These are phyloP conservation scores for Spongilla lacustris DNA, from an alignment of 37 sponge, comb jelly and placozoan species.

Conservation along the genomic window DNA sequence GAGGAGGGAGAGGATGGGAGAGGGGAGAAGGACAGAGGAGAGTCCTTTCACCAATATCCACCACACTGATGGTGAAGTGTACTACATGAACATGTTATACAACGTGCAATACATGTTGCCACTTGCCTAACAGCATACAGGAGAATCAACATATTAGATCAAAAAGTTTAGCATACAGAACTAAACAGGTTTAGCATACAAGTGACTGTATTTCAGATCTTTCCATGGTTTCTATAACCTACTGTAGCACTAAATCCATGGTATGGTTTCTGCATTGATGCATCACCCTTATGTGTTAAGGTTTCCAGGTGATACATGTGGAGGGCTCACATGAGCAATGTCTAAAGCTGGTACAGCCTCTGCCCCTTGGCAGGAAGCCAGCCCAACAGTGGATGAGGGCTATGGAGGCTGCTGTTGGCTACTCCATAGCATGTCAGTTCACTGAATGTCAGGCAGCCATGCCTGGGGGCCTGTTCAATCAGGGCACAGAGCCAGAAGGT, in stretches of 20 bases:
- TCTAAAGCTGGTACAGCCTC: slow-evolving; percentile 45
- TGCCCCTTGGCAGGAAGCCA: slow-evolving; percentile 52
- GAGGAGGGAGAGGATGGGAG: not conserved
- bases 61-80: too few species aligned
- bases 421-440: slow-evolving; percentile 56
- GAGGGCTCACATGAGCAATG: slow-evolving; percentile 48
- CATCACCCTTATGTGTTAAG: slow-evolving; percentile 25
- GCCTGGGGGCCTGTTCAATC: slow-evolving; percentile 38
- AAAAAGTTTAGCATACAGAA: too few species aligned
- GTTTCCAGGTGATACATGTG: slow-evolving; percentile 55
- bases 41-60: too few species aligned
- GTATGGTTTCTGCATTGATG: too few species aligned
- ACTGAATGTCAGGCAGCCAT: slow-evolving; percentile 36
- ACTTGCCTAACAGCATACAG: too few species aligned
- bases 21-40: not conserved
- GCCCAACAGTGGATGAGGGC: slow-evolving; percentile 59
- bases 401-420: slow-evolving; percentile 59
- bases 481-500: not conserved
- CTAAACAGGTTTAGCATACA: too few species aligned
- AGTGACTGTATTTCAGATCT: too few species aligned
- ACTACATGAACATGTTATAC: too few species aligned
- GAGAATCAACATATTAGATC: too few species aligned
- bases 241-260: too few species aligned
- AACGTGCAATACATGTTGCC: too few species aligned
- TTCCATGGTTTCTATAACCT: too few species aligned